Conservation (phyloP, 1,140 invertebrate genomes). For the Drosophila orosa region DNA sequence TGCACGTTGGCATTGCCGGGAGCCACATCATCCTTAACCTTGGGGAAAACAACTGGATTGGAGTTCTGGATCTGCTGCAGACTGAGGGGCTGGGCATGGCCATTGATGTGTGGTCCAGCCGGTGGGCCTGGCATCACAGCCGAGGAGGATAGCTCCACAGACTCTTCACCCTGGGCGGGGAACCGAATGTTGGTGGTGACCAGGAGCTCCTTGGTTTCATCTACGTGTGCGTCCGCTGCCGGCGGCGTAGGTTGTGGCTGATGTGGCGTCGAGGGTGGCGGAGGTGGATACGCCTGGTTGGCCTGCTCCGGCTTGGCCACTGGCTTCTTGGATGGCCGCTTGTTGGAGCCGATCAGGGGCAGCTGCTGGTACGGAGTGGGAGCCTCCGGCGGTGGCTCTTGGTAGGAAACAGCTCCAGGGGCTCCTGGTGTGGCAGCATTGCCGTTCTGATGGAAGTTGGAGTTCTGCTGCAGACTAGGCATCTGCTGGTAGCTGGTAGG, state of each 20-base stretch:
- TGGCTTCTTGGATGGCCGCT: slow-evolving; percentile 41
- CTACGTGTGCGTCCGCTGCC: neutral
- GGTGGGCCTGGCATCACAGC: slow-evolving; percentile 47
- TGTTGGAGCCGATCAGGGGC: slow-evolving; percentile 67
- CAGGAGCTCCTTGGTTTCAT: slow-evolving; percentile 73
- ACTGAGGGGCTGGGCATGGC: slow-evolving; percentile 78
- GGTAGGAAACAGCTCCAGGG: slow-evolving; percentile 32
- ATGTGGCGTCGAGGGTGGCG: slow-evolving; percentile 1
- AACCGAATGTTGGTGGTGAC: slow-evolving; percentile 82
- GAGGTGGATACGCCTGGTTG: slow-evolving; percentile 1
- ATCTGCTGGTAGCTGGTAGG: slow-evolving; percentile 57
- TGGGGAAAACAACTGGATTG: slow-evolving; percentile 79
- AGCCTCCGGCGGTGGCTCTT: slow-evolving; percentile 68
- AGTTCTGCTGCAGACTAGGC: slow-evolving; percentile 45
- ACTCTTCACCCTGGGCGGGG: slow-evolving; percentile 69
- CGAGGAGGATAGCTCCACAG: slow-evolving; percentile 41
- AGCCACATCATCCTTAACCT: slow-evolving; percentile 50
- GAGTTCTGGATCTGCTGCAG: slow-evolving; percentile 71
- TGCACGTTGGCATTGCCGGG: slow-evolving; percentile 51
- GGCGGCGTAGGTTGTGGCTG: slow-evolving; percentile 8
- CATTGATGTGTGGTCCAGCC: slow-evolving; percentile 64
- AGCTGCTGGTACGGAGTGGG: slow-evolving; percentile 75
- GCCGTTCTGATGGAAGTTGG: slow-evolving; percentile 63
- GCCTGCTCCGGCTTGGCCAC: slow-evolving; percentile 21
- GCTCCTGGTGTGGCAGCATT: slow-evolving; percentile 37